Evolutionary conservation across 2,888 invertebrate species (phyloP).

Genomic region (Leptura quadrifasciata): DNA sequence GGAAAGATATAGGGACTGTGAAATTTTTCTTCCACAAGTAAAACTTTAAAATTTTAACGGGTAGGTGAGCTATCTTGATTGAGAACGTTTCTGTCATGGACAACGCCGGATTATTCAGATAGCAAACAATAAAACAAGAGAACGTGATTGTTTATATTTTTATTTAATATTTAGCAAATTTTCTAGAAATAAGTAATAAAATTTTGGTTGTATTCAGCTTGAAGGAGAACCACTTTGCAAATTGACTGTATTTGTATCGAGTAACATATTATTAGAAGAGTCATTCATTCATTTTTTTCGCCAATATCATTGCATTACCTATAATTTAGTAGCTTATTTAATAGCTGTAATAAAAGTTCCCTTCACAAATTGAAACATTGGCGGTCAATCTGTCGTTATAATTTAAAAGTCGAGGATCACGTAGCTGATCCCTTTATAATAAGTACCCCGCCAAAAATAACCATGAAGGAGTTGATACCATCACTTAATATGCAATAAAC

Average conservation of each 20-base stretch:
- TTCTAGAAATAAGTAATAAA: not conserved
- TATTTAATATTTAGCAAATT: not conserved
- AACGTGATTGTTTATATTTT: too few relatives aligned
- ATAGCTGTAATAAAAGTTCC: constrained; percentile 12
- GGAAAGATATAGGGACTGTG: too few relatives aligned
- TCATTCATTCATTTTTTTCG: not conserved
- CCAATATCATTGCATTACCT: not conserved
- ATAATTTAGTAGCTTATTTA: constrained; percentile 4
- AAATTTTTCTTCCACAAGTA: too few relatives aligned
- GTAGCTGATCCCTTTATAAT: not conserved
- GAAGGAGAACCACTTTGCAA: not conserved
- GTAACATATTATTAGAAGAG: not conserved
- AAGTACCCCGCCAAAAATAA: not conserved
- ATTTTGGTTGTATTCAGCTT: not conserved
- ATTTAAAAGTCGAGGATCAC: constrained; percentile 1
- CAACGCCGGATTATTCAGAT: too few relatives aligned
- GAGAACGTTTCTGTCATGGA: too few relatives aligned
- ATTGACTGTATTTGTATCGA: not conserved
- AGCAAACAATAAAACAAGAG: too few relatives aligned
- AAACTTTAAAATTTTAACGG: too few relatives aligned
- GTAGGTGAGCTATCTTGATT: too few relatives aligned
- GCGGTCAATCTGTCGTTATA: constrained; percentile 13
- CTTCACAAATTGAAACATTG: constrained; percentile 11
- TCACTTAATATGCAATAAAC: not conserved
- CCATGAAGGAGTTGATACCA: not conserved